Base-by-base conservation (phyloP, 2,797 vertebrate genomes). In the Numenius phaeopus region DNA sequence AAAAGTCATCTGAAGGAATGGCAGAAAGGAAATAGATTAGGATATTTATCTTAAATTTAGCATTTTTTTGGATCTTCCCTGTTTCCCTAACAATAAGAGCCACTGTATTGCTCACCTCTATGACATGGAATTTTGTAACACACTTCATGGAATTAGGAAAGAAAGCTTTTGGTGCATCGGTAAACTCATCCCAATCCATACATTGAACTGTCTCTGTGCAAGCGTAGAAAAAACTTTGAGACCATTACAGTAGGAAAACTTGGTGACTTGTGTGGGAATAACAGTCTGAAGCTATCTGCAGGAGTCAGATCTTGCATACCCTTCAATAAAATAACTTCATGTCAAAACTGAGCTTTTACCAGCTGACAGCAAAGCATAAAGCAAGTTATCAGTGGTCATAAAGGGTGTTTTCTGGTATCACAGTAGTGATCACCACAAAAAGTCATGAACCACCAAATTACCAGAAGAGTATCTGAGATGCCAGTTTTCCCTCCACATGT, bases 61-160 rank as follows among this genome's bases (percentile, higher is more conserved):
- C 2, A 3, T 24, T 81, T 87, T 55, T 14, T 1, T 4, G 11
- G 10, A 14, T 50, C 4, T 46, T 52, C 3, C 2, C 39, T 37
- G 7, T 77, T 85, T 67, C 29, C 24, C 5, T 65, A 17, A 52
- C 12, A 84, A 9, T 32, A 70, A 44, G 4, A 76, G 20, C 13
- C 6, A 62, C 10, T 59, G 14, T 14, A 39, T 10, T 59, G 21
- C 47, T 84, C 39, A 59, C 10, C 5, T 44, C 6, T 47, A 3
- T 30, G 30, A 34, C 24, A 39, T 2, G 4, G 27, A 65, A 71
- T 79, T 79, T 81, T 73, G 4, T 32, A 64, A 47, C 16, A 57
- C 7, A 34, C 4, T 49, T 26, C 9, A 3, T 16, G 10, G 10
- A 4, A 81, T 58, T 21, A 54, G 12, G 47, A 19, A 42, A 50